Evolutionary conservation across 35 echinoderm and acorn worm species (phyloP).

Genomic region (Lytechinus variegatus): DNA sequence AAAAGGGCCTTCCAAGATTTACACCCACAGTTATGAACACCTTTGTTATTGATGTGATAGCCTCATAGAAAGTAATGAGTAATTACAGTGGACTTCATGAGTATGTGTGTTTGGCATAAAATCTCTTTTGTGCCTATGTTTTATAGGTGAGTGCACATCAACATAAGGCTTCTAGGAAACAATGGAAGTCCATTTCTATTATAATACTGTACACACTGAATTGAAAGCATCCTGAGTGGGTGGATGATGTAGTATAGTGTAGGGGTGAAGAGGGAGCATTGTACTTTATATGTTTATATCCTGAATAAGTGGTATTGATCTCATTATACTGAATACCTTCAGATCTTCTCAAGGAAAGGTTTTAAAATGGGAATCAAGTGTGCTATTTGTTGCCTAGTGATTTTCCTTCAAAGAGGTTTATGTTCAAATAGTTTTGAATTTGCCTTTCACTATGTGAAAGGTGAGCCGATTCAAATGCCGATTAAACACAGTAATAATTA

Average conservation of each 20-base stretch:
- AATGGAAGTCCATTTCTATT: neutral
- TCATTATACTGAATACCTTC: neutral
- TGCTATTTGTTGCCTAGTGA: neutral
- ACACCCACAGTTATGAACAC: neutral
- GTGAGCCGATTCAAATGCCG: too few species aligned
- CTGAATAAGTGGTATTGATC: neutral
- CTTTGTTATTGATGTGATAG: neutral
- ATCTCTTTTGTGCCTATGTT: neutral
- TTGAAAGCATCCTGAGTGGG: neutral
- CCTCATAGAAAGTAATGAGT: neutral
- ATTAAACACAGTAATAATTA: too few species aligned
- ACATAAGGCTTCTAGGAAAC: neutral
- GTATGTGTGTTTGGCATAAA: neutral
- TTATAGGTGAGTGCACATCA: neutral
- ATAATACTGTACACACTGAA: neutral
- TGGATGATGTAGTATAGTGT: neutral
- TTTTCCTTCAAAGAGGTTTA: neutral
- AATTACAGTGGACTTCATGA: neutral
- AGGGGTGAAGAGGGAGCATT: neutral
- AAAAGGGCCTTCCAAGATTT: neutral
- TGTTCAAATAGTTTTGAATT: neutral
- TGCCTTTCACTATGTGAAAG: neutral
- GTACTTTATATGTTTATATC: neutral
- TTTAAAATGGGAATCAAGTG: neutral
- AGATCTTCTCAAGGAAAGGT: neutral